Evolutionary conservation across 2,113 vertebrate species (phyloP).

Genomic region (Bubo blakistoni): DNA sequence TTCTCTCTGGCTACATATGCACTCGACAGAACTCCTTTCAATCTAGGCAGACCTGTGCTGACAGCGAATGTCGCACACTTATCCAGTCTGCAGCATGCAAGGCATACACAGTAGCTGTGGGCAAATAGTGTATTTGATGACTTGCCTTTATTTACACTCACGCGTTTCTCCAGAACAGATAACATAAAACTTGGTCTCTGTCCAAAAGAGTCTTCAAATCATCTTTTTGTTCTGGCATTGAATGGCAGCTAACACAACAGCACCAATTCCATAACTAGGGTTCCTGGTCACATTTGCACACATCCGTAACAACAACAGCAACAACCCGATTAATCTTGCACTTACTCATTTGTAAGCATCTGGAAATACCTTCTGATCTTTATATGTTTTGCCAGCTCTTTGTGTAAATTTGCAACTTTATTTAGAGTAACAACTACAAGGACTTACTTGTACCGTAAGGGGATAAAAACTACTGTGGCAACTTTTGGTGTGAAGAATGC

Average conservation of each 20-base stretch:
- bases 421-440: neutral
- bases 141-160: neutral
- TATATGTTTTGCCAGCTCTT: neutral
- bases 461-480: neutral
- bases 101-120: neutral
- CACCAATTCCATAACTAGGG: neutral
- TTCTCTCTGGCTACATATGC: neutral
- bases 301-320: neutral
- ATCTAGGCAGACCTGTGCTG: neutral
- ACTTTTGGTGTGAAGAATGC: neutral
- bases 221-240: neutral
- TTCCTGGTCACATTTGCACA: neutral
- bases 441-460: neutral
- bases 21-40: neutral
- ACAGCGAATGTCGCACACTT: neutral
- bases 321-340: neutral
- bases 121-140: neutral
- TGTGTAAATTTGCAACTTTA: neutral
- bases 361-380: neutral
- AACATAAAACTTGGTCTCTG: neutral
- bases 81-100: neutral
- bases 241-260: neutral
- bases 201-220: neutral
- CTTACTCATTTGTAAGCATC: neutral
- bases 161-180: rapidly evolving